Evolutionary conservation across 2,797 vertebrate species (phyloP), one percentile per base, ranked within the genome.

Genomic region (Sarcophilus harrisii): DNA sequence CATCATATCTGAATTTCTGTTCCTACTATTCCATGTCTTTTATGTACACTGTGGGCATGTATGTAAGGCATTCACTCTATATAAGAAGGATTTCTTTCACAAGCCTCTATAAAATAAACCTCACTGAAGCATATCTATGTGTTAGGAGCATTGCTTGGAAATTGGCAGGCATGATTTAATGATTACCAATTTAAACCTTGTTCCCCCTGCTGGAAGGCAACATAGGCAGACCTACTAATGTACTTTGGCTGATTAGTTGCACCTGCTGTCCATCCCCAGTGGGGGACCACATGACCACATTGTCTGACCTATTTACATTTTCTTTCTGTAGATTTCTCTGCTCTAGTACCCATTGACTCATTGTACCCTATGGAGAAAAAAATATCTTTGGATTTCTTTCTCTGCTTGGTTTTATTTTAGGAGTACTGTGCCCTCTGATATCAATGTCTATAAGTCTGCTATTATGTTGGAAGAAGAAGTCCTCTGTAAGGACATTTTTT

Each of bases 241-340:
- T 91, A 24, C 57, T 95, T 45, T 1, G 3, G 81, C 55, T 0
- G 30, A 58, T 94, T 58, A 59, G 57, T 0, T 2, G 91, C 94
- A 97, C 91, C 97, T 98, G 97, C 95, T 94, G 0, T 4, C 92
- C 0, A 0, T 38, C 96, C 96, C 95, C 2, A 81, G 96, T 95
- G 97, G 90, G 91, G 92, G 93, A 94, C 24, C 24, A 10, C 91
- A 94, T 12, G 30, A 93, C 27, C 60, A 94, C 58, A 93, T 0
- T 1, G 28, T 90, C 11, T 89, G 18, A 5, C 28, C 27, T 58
- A 28, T 91, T 1, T 95, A 59, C 30, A 57, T 38, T 30, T 10
- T 27, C 0, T 94, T 96, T 38, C 73, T 45, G 91, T 66, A 94
- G 54, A 90, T 59, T 57, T 1, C 0, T 38, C 93, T 73, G 58